Evolutionary conservation across 1,140 invertebrate species (phyloP).

Genomic region (Drosophila miranda): DNA sequence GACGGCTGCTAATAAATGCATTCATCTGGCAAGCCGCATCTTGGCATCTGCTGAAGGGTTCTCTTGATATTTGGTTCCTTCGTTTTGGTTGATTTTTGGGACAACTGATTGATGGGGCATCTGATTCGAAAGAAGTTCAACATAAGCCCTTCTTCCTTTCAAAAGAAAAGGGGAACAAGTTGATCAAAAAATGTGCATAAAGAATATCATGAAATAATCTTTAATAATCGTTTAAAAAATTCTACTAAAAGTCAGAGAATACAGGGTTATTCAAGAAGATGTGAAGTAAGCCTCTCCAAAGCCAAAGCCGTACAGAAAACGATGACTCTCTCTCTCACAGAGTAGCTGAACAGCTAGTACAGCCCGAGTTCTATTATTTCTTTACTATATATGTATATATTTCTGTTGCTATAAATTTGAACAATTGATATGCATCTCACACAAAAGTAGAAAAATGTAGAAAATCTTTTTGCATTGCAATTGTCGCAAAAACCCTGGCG

Average conservation of each 20-base stretch:
- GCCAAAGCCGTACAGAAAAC: no score
- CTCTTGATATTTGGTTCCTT: constrained; percentile 20
- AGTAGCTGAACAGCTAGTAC: no score
- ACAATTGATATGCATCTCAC: constrained; percentile 44
- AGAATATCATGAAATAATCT: no score
- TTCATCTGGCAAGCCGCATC: constrained; percentile 51
- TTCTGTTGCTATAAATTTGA: background rate
- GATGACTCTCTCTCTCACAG: no score
- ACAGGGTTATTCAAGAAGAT: no score
- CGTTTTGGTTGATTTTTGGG: constrained; percentile 1
- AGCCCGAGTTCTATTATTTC: background rate
- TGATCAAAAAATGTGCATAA: background rate
- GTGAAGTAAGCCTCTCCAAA: no score
- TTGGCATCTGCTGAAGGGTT: background rate
- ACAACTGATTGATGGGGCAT: constrained; percentile 29
- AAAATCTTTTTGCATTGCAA: constrained; percentile 43
- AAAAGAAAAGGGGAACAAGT: background rate
- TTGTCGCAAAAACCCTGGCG: constrained; percentile 37
- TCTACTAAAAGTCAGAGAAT: no score
- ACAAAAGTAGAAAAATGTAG: constrained; percentile 8
- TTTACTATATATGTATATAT: background rate
- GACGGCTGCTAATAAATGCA: constrained; percentile 48
- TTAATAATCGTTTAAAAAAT: no score
- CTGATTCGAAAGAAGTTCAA: constrained; percentile 26
- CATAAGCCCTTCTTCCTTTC: background rate